Evolutionary conservation across 2,113 vertebrate genomes (phyloP).

Genomic region (Sciurus niger): DNA sequence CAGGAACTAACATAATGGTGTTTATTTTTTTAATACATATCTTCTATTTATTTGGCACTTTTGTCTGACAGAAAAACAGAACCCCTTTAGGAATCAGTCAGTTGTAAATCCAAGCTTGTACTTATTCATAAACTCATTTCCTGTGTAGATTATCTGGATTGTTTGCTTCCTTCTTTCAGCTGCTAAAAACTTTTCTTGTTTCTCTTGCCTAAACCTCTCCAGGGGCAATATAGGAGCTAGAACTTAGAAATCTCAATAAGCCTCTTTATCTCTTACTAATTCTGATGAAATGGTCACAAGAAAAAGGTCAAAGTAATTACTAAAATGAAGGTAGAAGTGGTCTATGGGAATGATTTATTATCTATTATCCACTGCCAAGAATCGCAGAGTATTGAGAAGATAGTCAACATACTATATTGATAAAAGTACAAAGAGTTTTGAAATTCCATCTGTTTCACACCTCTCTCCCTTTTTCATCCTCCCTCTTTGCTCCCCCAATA

Average conservation of each 20-base stretch:
- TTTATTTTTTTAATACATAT: background rate
- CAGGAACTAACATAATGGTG: background rate
- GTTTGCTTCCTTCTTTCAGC: background rate
- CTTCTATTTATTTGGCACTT: background rate
- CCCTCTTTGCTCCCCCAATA: too few relatives aligned
- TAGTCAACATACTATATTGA: constrained; percentile 2
- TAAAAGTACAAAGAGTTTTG: background rate
- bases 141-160: background rate
- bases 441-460: background rate
- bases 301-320: constrained; percentile 12
- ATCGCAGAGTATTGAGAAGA: background rate
- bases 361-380: background rate
- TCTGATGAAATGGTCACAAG: constrained; percentile 13
- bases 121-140: constrained; percentile 45
- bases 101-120: background rate
- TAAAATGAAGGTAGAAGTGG: background rate
- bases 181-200: background rate
- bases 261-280: constrained; percentile 14
- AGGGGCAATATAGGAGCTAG: constrained; percentile 1
- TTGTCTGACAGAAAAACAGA: constrained; percentile 19
- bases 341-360: background rate
- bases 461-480: background rate
- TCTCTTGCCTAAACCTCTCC: constrained; percentile 19
- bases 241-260: constrained; percentile 3
- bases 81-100: background rate